Base-by-base conservation (phyloP, 2,888 invertebrate species). In the Tetrapedia diversipes region DNA sequence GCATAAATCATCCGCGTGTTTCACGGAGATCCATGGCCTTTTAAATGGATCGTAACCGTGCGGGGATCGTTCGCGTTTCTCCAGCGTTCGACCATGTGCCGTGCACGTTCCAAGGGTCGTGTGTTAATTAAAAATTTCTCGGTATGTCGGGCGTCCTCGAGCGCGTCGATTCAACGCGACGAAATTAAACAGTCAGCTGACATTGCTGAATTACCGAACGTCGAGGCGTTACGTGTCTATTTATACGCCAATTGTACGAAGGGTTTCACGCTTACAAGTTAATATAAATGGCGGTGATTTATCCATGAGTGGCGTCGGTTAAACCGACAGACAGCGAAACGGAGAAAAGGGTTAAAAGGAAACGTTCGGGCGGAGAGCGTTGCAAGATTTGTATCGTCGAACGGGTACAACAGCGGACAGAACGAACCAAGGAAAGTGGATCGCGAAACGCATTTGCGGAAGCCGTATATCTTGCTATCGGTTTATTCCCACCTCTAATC, bases 401-500 rank as follows among this genome's bases (percentile, higher is more conserved):
- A 59, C 14, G 57, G 49, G 11, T 27, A 57, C 56, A 32, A 59
- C 39, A n/a, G 19, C n/a, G 10, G n/a, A 51, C 64, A 29, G 24
- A 37, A 49, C 47, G 37, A 61, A 67, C 59, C 70, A 59, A 57
- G 34, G 45, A 54, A 84, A 85, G 72, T 67, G 43, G 83, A 79
- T 73, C 77, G 77, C 47, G 64, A 19, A 66, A 47, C 63, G 71
- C 73, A 75, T 83, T 79, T 60, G 66, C 69, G 75, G 72, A 54
- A 71, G 60, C 73, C 68, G 49, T 68, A 71, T 66, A 82, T 82
- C 78, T 77, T 69, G 79, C 64, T 77, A 86, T 86, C 77, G 78
- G 84, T 83, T 83, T 79, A 85, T 83, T 86, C 86, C 86, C 81
- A 78, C 74, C 79, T 83, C 84, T 84, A 83, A 84, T 84, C 86